Conservation (phyloP, 1,140 invertebrate species). For the Atopsyche davidsoni region DNA sequence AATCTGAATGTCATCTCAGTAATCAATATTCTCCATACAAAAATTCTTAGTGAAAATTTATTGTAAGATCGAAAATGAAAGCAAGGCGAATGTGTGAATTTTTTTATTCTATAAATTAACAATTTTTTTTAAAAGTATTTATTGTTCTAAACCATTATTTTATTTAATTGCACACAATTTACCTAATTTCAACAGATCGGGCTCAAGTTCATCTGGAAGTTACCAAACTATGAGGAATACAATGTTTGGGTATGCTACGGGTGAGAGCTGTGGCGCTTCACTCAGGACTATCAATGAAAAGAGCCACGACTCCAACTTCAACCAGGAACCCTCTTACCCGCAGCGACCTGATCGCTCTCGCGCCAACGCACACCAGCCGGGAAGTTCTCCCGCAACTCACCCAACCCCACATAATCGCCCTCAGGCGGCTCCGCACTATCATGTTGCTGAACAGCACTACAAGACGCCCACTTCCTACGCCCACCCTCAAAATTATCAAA, state of each 20-base stretch:
- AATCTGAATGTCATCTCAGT: too few species aligned
- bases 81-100: too few species aligned
- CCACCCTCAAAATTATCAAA: conserved; percentile 8
- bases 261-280: conserved; percentile 30
- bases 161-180: conserved; percentile 15
- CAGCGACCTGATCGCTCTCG: conserved; percentile 40
- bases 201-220: conserved; percentile 44
- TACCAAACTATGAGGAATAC: conserved; percentile 43
- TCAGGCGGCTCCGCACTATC: conserved; percentile 32
- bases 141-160: too few species aligned
- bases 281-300: conserved; percentile 24
- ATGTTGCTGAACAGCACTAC: conserved; percentile 30
- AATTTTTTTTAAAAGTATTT: too few species aligned
- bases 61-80: too few species aligned
- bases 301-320: conserved; percentile 28
- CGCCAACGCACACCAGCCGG: conserved; percentile 32
- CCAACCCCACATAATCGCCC: conserved; percentile 36
- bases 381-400: background rate
- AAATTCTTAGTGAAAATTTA: too few species aligned
- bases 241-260: conserved; percentile 41
- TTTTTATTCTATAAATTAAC: too few species aligned
- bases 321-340: conserved; percentile 41
- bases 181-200: conserved; percentile 44
- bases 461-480: background rate
- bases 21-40: too few species aligned